Conservation (phyloP, 2,113 vertebrate species). For the Sylvilagus bachmani region DNA sequence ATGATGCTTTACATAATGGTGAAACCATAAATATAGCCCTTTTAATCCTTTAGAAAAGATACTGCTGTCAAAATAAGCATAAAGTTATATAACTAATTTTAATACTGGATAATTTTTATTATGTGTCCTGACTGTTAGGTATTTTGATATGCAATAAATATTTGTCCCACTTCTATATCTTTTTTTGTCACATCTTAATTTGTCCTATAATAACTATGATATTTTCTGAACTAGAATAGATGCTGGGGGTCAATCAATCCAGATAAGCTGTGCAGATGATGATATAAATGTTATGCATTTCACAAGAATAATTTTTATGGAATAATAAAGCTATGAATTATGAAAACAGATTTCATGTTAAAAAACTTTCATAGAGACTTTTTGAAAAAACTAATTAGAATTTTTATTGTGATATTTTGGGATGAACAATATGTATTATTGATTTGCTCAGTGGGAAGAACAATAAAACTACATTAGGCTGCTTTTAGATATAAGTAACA, state of each 20-base stretch:
- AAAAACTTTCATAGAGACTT: not conserved
- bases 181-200: not conserved
- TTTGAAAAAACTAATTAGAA: conserved; percentile 39
- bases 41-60: conserved; percentile 25
- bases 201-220: conserved; percentile 11
- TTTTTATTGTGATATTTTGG: not conserved
- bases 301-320: conserved; percentile 3
- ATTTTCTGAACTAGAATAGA: conserved; percentile 31
- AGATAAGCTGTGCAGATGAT: conserved; percentile 21
- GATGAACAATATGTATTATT: not conserved
- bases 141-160: conserved; percentile 23
- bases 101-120: not conserved
- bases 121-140: not conserved
- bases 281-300: not conserved
- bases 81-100: conserved; percentile 52
- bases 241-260: not conserved
- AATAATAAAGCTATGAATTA: conserved; percentile 12
- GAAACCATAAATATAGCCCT: not conserved
- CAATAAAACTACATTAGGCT: not conserved
- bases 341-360: conserved; percentile 36
- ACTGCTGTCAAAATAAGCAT: not conserved
- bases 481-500: not conserved
- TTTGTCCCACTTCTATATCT: not conserved
- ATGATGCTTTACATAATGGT: not conserved
- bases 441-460: not conserved